Evolutionary conservation across 2,113 vertebrate genomes (phyloP).

Genomic region (Microcebus jonahi): DNA sequence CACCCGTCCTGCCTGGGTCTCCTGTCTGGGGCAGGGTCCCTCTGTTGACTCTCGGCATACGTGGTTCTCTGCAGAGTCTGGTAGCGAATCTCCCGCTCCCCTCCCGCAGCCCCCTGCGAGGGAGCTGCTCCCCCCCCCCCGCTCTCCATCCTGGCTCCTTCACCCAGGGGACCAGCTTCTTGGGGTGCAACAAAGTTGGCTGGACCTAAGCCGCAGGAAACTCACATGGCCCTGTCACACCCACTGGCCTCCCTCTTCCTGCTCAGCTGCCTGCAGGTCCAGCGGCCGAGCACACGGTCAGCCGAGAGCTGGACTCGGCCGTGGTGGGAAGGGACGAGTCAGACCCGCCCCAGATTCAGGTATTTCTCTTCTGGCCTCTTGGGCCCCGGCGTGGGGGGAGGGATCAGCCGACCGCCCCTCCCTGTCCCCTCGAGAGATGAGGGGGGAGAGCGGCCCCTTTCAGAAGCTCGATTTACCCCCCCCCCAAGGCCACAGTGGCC

Average conservation of each 20-base stretch:
- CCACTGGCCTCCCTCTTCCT: not conserved
- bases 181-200: not conserved
- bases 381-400: not conserved
- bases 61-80: not conserved
- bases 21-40: fast-evolving
- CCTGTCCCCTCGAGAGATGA: fast-evolving
- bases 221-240: fast-evolving
- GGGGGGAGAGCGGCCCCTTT: fast-evolving
- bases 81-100: not conserved
- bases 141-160: not conserved
- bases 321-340: not conserved
- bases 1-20: not conserved
- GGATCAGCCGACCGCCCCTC: not conserved
- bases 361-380: no score
- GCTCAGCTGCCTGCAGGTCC: not conserved
- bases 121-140: not conserved
- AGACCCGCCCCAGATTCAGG: no score
- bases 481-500: fast-evolving
- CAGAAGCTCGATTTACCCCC: fast-evolving
- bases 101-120: not conserved
- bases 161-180: no score
- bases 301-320: not conserved
- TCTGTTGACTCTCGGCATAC: fast-evolving
- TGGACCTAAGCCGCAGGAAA: not conserved
- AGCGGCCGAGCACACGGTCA: not conserved